A percentile compares a stretch with the other conserved stretches of the same genome.
These are phyloP conservation scores for Andrena minutula DNA, from an alignment of 2,888 invertebrate species.

Conservation along the genomic window DNA sequence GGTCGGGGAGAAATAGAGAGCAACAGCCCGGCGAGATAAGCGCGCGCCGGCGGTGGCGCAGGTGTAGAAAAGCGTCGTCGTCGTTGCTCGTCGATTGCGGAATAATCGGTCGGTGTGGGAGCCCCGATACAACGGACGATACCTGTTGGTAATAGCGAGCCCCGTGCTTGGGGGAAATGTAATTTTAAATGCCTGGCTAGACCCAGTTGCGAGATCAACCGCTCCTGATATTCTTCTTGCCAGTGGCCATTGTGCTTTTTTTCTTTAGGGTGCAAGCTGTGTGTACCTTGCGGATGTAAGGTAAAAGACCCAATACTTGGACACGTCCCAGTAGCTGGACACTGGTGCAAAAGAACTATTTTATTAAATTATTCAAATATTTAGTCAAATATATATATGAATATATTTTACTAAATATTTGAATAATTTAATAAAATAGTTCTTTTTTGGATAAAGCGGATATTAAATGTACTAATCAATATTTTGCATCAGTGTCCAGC, in stretches of 20 bases:
- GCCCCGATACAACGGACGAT: constrained; percentile 67
- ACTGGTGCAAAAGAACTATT: no score
- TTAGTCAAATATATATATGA: no score
- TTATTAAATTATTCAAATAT: no score
- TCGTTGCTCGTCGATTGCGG: constrained; percentile 69
- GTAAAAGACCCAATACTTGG: no score
- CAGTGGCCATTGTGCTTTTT: neutral
- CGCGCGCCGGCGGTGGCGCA: constrained; percentile 63
- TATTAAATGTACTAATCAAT: no score
- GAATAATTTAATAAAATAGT: no score
- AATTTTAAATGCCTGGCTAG: constrained; percentile 55
- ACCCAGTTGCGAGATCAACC: constrained; percentile 45
- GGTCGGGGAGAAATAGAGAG: constrained; percentile 63
- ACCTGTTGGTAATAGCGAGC: constrained; percentile 66
- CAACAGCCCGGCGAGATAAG: constrained; percentile 49
- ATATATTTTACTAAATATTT: no score
- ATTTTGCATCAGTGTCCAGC: no score
- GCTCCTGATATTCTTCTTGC: constrained; percentile 4
- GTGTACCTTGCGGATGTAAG: neutral
- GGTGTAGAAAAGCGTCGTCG: constrained; percentile 78
- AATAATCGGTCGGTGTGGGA: constrained; percentile 73
- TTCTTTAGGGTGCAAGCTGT: neutral
- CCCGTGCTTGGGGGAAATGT: constrained; percentile 33
- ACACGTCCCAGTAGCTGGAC: no score
- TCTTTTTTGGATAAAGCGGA: no score